A percentile compares a stretch with the other conserved stretches of the same genome.
These are phyloP conservation scores for Cirrhinus mrigala DNA, from an alignment of 2,797 vertebrate species.

Conservation along the genomic window DNA sequence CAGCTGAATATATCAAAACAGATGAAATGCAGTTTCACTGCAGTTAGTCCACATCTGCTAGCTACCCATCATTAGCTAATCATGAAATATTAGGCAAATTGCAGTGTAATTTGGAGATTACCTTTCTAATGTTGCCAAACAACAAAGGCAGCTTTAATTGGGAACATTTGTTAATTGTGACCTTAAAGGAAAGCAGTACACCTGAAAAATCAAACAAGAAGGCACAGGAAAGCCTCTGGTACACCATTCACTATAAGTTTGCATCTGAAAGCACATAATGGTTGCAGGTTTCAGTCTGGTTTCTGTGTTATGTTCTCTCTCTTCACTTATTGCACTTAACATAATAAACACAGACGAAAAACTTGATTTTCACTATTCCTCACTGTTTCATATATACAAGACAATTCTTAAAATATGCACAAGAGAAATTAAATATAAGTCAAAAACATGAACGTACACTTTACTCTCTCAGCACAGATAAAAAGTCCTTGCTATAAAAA, in stretches of 20 bases:
- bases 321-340: not conserved
- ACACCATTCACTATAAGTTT: not conserved
- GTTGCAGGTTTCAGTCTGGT: not conserved
- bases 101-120: constrained; percentile 76
- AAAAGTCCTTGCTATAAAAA: not conserved
- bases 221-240: constrained; percentile 22
- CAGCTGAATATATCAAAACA: constrained; percentile 56
- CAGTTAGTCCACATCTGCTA: constrained; percentile 72
- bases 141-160: constrained; percentile 68
- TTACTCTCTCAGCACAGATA: not conserved
- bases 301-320: not conserved
- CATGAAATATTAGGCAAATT: constrained; percentile 73
- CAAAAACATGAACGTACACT: not conserved
- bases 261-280: constrained; percentile 3
- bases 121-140: constrained; percentile 70
- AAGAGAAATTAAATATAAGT: no score
- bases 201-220: constrained; percentile 17
- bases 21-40: constrained; percentile 60
- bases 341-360: not conserved
- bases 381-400: not conserved
- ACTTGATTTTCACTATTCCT: not conserved
- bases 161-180: constrained; percentile 67
- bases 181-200: constrained; percentile 64
- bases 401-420: not conserved
- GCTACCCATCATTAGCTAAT: constrained; percentile 70